Evolutionary conservation across 1,140 invertebrate genomes (phyloP).

Genomic region (Drosophila gunungcola): DNA sequence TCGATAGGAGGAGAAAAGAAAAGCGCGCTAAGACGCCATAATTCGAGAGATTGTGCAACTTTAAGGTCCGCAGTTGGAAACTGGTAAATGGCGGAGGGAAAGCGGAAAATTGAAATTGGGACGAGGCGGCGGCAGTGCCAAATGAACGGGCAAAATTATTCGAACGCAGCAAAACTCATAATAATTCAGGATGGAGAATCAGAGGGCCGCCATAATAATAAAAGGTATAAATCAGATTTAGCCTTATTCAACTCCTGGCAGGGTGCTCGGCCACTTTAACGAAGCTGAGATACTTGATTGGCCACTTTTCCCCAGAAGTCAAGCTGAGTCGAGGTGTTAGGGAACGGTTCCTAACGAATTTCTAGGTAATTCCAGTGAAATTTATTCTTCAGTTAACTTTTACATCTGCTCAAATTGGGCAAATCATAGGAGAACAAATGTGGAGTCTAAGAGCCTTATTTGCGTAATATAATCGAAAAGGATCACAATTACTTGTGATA

Average conservation of each 20-base stretch:
- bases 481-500: too few species aligned
- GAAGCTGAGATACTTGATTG: conserved; percentile 9
- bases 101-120: conserved; percentile 57
- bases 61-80: neutral
- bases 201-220: conserved; percentile 43
- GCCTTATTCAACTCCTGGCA: conserved; percentile 15
- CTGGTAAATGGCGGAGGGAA: conserved; percentile 3
- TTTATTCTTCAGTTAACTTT: neutral
- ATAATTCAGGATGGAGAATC: conserved; percentile 1
- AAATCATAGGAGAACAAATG: neutral
- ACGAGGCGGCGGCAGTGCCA: neutral
- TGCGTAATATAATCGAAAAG: too few species aligned
- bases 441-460: too few species aligned
- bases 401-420: neutral
- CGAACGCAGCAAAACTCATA: conserved; percentile 1
- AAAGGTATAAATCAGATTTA: conserved; percentile 68
- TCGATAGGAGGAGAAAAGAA: conserved; percentile 34
- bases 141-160: conserved; percentile 7
- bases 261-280: conserved; percentile 11
- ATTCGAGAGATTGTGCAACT: conserved; percentile 61
- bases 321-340: conserved; percentile 10
- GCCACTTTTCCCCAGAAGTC: conserved; percentile 6
- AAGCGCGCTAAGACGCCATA: conserved; percentile 59
- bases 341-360: neutral
- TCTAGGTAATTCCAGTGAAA: neutral